Evolutionary conservation across 2,797 vertebrate genomes (phyloP), one percentile per base, ranked within the genome.

Genomic region (Ceyx erithaca): DNA sequence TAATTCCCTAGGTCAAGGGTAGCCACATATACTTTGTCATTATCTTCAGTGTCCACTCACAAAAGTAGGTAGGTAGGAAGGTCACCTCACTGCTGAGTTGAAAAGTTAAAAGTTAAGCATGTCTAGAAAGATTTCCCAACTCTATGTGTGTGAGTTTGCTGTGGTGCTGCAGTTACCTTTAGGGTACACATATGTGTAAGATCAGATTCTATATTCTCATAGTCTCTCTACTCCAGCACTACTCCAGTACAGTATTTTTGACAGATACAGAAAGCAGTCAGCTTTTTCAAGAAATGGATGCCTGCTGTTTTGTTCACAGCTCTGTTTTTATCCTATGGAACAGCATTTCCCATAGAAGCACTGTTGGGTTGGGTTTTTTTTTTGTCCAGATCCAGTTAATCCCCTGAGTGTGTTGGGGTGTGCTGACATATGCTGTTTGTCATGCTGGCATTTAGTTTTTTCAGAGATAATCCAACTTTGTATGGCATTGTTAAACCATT

Each of bases 361-460:
- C 35, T 59, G 72, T 23, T 58, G 40, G 14, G 1, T 37, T 35
- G 35, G 35, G 33, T 10, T 11, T 37, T 37, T 37, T 54, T 79
- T 73, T 80, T 12, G 4, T 54, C 19, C 80, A 66, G 85, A 92
- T 88, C 79, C 83, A 30, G 10, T 89, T 95, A 94, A 94, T 97
- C 82, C 90, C 48, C 35, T 55, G 59, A 57, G 66, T 77, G 75
- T 43, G 6, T 66, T 90, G 78, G 70, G 71, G 73, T 25, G 0
- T 92, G 92, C 92, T 94, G 93, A 94, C 85, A 82, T 80, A 72
- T 7, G 70, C 85, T 94, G 75, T 91, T 96, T 95, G 92, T 91
- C 79, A 63, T 88, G 82, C 68, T 83, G 75, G 89, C 13, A 0
- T 80, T 78, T 93, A 61, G 78, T 81, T 88, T 95, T 95, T 86